Percentiles rank a stretch among this genome's conserved stretches.
Conservation (phyloP, 2,888 invertebrate species). For the Clusia tigrina region DNA sequence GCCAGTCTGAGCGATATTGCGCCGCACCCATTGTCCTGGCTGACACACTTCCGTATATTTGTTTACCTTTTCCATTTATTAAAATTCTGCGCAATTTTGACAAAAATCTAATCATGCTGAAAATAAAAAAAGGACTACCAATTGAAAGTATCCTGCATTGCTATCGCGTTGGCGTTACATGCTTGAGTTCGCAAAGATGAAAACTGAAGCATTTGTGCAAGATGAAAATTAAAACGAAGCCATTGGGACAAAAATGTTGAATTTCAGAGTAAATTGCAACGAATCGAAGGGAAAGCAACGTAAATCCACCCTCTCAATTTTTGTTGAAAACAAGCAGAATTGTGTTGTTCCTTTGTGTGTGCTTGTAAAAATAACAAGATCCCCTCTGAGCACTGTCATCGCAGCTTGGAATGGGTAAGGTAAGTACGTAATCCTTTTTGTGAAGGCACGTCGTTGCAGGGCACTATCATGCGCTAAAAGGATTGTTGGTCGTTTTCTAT, state of each 20-base stretch:
- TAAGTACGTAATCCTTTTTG: conserved; percentile 59
- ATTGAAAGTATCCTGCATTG: conserved; percentile 40
- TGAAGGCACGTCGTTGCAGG: conserved; percentile 50
- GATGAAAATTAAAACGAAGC: conserved; percentile 28
- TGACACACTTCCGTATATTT: no score
- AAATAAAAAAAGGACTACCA: conserved; percentile 34
- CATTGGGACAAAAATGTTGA: conserved; percentile 28
- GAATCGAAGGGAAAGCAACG: conserved; percentile 40
- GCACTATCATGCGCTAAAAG: conserved; percentile 46
- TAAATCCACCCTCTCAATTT: conserved; percentile 51
- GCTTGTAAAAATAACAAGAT: conserved; percentile 52
- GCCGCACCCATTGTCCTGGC: no score
- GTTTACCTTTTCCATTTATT: neutral
- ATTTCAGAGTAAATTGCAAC: conserved; percentile 33
- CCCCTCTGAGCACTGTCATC: conserved; percentile 22
- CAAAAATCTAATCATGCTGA: conserved; percentile 45
- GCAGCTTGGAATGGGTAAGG: no score
- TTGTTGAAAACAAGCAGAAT: conserved; percentile 5
- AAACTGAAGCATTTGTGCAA: conserved; percentile 42
- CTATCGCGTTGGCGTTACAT: conserved; percentile 49
- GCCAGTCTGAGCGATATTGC: no score
- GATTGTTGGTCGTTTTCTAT: conserved; percentile 37
- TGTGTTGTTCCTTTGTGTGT: conserved; percentile 33
- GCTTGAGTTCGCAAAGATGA: conserved; percentile 49
- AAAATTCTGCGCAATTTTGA: conserved; percentile 37